Evolutionary conservation across 2,113 vertebrate species (phyloP).

Genomic region (Progne subis): DNA sequence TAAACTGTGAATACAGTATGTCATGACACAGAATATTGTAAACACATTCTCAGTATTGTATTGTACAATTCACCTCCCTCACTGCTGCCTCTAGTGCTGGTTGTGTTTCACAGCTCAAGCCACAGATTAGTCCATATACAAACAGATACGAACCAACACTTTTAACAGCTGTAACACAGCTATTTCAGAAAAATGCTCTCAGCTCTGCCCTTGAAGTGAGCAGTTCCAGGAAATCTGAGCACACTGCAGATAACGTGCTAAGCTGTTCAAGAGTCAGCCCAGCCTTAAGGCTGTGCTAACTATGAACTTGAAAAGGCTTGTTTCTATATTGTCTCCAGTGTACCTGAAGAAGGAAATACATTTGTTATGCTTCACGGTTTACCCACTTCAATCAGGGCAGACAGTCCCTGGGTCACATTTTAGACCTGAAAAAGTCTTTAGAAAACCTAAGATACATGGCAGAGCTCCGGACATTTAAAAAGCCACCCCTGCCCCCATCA

Average conservation of each 20-base stretch:
- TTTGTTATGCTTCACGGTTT: background rate
- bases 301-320: background rate
- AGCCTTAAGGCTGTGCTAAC: background rate
- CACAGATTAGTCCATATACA: background rate
- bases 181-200: background rate
- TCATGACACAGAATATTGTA: background rate
- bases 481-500: background rate
- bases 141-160: background rate
- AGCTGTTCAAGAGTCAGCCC: background rate
- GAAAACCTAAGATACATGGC: background rate
- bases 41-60: background rate
- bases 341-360: background rate
- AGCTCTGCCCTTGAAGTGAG: background rate
- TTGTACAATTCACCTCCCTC: background rate
- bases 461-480: background rate
- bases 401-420: background rate
- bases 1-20: background rate
- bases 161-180: background rate
- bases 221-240: background rate
- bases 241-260: background rate
- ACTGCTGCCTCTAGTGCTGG: background rate
- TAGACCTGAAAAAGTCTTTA: background rate
- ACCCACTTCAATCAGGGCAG: background rate
- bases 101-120: background rate
- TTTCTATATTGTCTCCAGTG: background rate